Conservation (phyloP, 2,888 invertebrate genomes). For the Tenodera sinensis region DNA sequence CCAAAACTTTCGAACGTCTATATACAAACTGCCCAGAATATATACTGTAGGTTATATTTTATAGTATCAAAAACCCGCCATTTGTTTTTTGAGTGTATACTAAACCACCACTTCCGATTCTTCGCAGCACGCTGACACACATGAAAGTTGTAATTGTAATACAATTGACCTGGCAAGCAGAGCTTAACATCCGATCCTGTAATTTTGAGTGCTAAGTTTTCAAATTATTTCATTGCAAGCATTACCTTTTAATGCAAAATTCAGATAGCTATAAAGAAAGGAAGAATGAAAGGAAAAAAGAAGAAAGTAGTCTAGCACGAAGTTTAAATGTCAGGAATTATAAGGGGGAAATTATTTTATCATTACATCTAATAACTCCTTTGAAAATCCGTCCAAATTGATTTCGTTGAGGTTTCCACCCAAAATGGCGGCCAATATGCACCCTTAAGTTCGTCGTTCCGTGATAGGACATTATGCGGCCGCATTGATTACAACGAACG, state of each 20-base stretch:
- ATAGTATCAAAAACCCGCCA: too few relatives aligned
- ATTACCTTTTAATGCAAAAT: background rate
- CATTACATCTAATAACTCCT: constrained; percentile 23
- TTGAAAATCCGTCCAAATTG: constrained; percentile 24
- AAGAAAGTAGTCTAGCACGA: background rate
- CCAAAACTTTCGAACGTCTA: too few relatives aligned
- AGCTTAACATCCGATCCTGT: too few relatives aligned
- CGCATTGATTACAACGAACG: constrained; percentile 33
- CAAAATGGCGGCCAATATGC: constrained; percentile 34
- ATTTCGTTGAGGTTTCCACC: constrained; percentile 29
- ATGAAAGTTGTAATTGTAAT: too few relatives aligned
- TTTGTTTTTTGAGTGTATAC: too few relatives aligned
- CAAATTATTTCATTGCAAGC: too few relatives aligned
- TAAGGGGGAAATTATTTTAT: background rate
- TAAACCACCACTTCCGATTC: too few relatives aligned
- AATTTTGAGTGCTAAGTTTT: too few relatives aligned
- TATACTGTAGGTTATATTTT: too few relatives aligned
- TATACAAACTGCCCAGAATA: too few relatives aligned
- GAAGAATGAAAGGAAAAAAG: background rate
- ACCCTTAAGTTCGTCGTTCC: constrained; percentile 35
- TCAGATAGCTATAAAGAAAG: background rate
- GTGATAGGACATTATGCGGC: constrained; percentile 34
- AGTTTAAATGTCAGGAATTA: background rate
- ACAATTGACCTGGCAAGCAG: too few relatives aligned
- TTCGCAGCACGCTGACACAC: too few relatives aligned